Evolutionary conservation across 2,113 vertebrate genomes (phyloP), one percentile per base, ranked within the genome.

Genomic region (Triplophysa siluroides): DNA sequence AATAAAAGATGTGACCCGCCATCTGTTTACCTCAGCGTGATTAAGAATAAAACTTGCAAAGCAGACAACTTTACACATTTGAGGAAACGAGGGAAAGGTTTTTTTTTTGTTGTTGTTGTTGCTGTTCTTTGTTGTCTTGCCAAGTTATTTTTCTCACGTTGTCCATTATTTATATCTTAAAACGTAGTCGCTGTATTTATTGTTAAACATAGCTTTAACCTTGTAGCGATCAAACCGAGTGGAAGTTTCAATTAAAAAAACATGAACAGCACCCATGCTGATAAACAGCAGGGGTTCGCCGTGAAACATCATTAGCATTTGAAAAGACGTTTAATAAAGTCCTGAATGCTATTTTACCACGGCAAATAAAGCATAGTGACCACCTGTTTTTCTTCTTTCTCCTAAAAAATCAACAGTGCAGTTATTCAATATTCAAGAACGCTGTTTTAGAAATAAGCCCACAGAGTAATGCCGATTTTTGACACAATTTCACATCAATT

Each of bases 111-210:
- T 19, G 67, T 52, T 75, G n/a, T 62, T 75, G 14, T 45, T 62
- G 33, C 33, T 63, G 43, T 50, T 24, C 45, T 80, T 73, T 23
- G 56, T 33, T 62, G 38, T 70, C 47, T 60, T 81, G 79, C 61
- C 41, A 50, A 66, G 71, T 43, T 63, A 1, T 18, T 54, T 75
- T 67, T 66, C 63, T 75, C 47, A 74, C n/a, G 41, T 65, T 41
- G 73, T 80, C 21, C 29, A 81, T 54, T 81, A 81, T 81, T 81
- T 58, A 81, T 74, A 56, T 50, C 38, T 81, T 75, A 45, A 79
- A 65, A 38, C 41, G 10, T 56, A 56, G 43, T 81, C 66, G 33
- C 18, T 67, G 71, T 63, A 67, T 74, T 81, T 81, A 75, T 67
- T 66, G 50, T 75, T 56, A 64, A 73, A 56, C 67, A 65, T 47